Percentiles rank a stretch among this genome's conserved stretches.
These are phyloP conservation scores for Andrena camellia DNA, from an alignment of 2,888 invertebrate genomes.

Conservation along the genomic window DNA sequence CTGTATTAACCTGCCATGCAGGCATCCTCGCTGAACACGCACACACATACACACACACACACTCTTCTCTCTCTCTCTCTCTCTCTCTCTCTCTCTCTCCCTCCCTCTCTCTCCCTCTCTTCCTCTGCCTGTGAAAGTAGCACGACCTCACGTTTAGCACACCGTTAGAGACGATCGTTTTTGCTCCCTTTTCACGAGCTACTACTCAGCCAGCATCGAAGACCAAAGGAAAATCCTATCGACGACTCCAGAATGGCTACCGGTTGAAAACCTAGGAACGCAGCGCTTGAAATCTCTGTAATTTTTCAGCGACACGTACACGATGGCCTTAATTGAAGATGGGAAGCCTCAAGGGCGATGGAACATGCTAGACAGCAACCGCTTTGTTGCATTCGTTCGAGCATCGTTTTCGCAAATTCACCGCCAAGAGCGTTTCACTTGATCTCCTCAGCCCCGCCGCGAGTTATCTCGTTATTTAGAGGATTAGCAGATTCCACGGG, in stretches of 20 bases:
- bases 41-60: constrained; percentile 37
- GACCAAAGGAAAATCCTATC: constrained; percentile 60
- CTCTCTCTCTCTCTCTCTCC: constrained; percentile 28
- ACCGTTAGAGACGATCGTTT: constrained; percentile 55
- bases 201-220: constrained; percentile 50
- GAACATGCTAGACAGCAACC: neutral
- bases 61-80: constrained; percentile 31
- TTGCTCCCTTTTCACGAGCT: constrained; percentile 48
- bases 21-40: constrained; percentile 70
- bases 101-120: constrained; percentile 38
- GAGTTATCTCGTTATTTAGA: too few species aligned
- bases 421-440: too few species aligned
- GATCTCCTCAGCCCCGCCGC: too few species aligned
- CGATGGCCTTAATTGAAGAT: constrained; percentile 26
- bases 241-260: constrained; percentile 22
- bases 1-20: constrained; percentile 77
- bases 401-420: neutral
- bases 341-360: neutral
- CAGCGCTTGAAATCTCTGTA: constrained; percentile 29
- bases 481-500: too few species aligned
- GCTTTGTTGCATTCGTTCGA: neutral
- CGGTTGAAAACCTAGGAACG: neutral
- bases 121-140: constrained; percentile 46
- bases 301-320: constrained; percentile 24
- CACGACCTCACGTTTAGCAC: constrained; percentile 58